Evolutionary conservation across 2,888 invertebrate species (phyloP).

Genomic region (Zygogramma bicolorata): DNA sequence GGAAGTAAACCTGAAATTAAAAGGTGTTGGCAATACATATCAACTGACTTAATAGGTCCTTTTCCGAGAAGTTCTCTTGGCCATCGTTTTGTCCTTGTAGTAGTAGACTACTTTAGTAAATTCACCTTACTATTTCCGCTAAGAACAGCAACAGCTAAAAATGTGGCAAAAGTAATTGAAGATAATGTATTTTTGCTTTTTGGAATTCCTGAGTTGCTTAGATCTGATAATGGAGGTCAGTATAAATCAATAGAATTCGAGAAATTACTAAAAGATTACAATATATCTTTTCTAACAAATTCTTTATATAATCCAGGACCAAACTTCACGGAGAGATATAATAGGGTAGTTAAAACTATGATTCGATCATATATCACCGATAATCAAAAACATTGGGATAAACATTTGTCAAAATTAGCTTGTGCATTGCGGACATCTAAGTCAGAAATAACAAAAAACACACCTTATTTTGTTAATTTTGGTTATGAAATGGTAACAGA

Average conservation of each 20-base stretch:
- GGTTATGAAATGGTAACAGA: not conserved
- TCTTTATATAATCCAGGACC: not conserved
- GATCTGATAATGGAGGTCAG: not conserved
- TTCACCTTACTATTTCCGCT: not conserved
- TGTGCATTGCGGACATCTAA: not conserved
- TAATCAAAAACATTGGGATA: slow-evolving; percentile 2
- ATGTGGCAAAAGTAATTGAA: not conserved
- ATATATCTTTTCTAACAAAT: not conserved
- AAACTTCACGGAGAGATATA: not conserved
- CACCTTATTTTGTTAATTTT: slow-evolving; percentile 1
- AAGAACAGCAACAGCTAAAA: not conserved
- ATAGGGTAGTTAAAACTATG: not conserved
- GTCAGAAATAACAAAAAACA: not conserved
- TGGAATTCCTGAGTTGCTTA: not conserved
- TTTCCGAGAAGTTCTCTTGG: slow-evolving; percentile 3
- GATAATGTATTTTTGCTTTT: not conserved
- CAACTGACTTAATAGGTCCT: slow-evolving; percentile 5
- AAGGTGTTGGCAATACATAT: slow-evolving; percentile 13
- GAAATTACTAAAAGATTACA: not conserved
- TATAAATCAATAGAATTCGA: not conserved
- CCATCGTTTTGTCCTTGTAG: slow-evolving; percentile 4
- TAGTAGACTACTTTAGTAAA: slow-evolving; percentile 2
- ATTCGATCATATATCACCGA: not conserved
- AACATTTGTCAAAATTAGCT: not conserved
- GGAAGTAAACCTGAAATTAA: not conserved